Evolutionary conservation across 2,888 invertebrate species (phyloP), one percentile per base, ranked within the genome.

Genomic region (Polyommatus iphigenia): DNA sequence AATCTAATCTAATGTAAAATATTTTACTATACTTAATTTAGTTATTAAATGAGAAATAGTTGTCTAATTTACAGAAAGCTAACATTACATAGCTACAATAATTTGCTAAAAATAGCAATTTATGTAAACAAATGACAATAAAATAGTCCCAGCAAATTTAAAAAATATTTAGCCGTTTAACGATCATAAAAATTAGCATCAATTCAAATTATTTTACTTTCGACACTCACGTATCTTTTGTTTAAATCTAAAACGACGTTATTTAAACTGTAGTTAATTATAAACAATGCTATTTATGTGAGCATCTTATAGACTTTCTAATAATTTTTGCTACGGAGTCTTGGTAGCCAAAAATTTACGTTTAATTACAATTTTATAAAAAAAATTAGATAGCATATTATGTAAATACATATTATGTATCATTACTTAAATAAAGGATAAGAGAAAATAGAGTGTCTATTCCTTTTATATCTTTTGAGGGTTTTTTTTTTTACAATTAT

Each of bases 221-320:
- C 67, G 29, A 67, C 67, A 67, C 67, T 67, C 29, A 15, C 2
- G 15, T 67, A 67, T 67, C 67, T 67, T 67, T 67, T 67, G 67
- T 67, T 67, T 67, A 67, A 32, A 67, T 67, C 29, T 67, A 67
- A 67, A 67, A 32, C 67, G 29, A 7, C 1, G 67, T 67, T 29
- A 18, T 67, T 67, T 67, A 67, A 32, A 32, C 29, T 67, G 18
- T 32, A 67, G 32, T 67, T 67, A 67, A 67, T 67, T 67, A 67
- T 15, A 10, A 67, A 67, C 67, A 67, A 67, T 67, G 67, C 67
- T 32, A 67, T 67, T 29, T 67, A 15, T 32, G 67, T 32, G 29
- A 67, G 67, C 67, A 18, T 67, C 29, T 15, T 18, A 67, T 20
- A 29, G 6, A 67, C 29, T 29, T 29, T 67, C 29, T 67, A 29